Conservation (phyloP, 2,797 vertebrate species). For the Rhynchotus rufescens region DNA sequence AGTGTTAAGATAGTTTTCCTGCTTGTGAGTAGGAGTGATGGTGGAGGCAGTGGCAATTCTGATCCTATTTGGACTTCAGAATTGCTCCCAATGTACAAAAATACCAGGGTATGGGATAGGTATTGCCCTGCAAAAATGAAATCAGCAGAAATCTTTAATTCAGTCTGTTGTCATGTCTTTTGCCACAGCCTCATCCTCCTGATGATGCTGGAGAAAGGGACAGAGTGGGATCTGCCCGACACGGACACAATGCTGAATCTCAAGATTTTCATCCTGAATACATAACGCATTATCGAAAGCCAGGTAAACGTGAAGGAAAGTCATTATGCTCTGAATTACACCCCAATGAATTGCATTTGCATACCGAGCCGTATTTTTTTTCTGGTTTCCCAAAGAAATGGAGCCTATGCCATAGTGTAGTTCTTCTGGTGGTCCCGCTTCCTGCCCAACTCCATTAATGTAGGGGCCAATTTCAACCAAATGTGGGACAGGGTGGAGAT, state of each 20-base stretch:
- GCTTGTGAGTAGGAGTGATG: fast-evolving
- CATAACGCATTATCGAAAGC: background rate
- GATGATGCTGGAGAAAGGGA: fast-evolving
- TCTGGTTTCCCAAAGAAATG: background rate
- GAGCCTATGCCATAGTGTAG: fast-evolving
- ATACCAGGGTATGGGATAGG: background rate
- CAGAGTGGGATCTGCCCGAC: background rate
- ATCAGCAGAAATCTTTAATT: background rate
- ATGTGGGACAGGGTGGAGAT: background rate
- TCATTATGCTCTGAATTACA: background rate
- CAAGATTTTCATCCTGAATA: fast-evolving
- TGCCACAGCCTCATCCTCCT: fast-evolving
- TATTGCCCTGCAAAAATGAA: background rate
- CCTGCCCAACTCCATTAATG: background rate
- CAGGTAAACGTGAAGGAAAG: background rate
- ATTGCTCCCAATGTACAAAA: fast-evolving
- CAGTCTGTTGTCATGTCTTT: fast-evolving
- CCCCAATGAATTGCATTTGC: fast-evolving
- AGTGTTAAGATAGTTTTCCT: background rate
- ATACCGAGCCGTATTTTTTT: fast-evolving
- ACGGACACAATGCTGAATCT: fast-evolving
- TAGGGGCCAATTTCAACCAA: fast-evolving
- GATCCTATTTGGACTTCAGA: background rate
- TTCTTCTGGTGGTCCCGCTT: background rate
- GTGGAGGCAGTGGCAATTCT: background rate